These are phyloP conservation scores for Tetrax tetrax DNA, from an alignment of 2,113 vertebrate species.

Conservation along the genomic window DNA sequence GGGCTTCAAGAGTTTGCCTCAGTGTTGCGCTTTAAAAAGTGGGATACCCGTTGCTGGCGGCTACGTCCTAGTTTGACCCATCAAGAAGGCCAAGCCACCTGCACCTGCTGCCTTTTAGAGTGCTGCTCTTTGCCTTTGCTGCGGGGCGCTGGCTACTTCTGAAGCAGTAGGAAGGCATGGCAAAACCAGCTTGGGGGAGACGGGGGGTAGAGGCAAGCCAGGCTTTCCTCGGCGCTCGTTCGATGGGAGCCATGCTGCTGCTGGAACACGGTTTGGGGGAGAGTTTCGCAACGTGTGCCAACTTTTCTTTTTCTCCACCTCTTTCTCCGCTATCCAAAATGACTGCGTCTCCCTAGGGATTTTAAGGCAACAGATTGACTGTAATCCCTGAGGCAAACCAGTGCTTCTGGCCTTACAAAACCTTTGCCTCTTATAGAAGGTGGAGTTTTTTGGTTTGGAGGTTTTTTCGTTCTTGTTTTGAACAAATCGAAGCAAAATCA, in stretches of 20 bases:
- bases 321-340: neutral
- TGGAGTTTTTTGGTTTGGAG: neutral
- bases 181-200: neutral
- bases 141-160: neutral
- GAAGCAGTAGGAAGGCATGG: neutral
- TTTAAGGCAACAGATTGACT: neutral
- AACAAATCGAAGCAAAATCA: neutral
- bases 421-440: neutral
- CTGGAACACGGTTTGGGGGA: neutral
- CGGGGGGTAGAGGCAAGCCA: neutral
- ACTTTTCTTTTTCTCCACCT: too few species aligned
- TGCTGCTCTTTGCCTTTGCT: neutral
- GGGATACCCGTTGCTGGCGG: neutral
- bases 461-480: neutral
- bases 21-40: neutral
- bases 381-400: neutral
- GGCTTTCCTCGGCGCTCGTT: accelerated
- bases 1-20: slow-evolving; percentile 29
- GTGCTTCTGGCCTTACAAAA: neutral
- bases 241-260: neutral
- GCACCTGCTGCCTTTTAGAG: neutral
- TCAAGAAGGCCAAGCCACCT: slow-evolving; percentile 13
- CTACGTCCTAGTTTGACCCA: neutral
- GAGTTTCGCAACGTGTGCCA: neutral
- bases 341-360: neutral